Conservation (phyloP, 2,113 vertebrate species). For the Anthoscopus minutus region DNA sequence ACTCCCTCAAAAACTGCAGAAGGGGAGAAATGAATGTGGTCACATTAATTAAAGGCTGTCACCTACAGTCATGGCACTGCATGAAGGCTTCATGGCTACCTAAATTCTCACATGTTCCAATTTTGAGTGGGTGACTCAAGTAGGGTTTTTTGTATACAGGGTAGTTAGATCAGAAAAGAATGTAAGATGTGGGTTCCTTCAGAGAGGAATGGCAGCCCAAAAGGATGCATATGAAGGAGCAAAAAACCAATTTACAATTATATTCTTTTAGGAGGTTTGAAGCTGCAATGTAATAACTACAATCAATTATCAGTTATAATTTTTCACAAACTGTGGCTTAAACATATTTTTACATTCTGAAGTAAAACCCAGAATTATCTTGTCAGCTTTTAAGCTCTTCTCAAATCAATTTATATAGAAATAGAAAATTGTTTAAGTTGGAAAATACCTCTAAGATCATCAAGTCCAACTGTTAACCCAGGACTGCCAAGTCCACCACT, state of each 20-base stretch:
- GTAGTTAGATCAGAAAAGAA: background rate
- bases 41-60: slow-evolving; percentile 5
- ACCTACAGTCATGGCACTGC: background rate
- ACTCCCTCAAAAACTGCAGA: background rate
- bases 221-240: background rate
- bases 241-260: background rate
- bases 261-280: background rate
- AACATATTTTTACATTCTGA: background rate
- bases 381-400: background rate
- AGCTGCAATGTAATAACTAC: background rate
- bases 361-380: background rate
- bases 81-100: background rate
- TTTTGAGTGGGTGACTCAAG: background rate
- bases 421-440: background rate
- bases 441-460: background rate
- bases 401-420: background rate
- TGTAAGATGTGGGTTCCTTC: background rate
- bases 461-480: background rate
- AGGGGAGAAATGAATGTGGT: background rate
- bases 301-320: background rate
- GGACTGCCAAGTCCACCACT: background rate
- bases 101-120: background rate
- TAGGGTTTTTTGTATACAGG: background rate
- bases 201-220: background rate
- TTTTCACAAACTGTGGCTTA: background rate